Base-by-base conservation (phyloP, 2,888 invertebrate genomes). In the Sycophila texana region DNA sequence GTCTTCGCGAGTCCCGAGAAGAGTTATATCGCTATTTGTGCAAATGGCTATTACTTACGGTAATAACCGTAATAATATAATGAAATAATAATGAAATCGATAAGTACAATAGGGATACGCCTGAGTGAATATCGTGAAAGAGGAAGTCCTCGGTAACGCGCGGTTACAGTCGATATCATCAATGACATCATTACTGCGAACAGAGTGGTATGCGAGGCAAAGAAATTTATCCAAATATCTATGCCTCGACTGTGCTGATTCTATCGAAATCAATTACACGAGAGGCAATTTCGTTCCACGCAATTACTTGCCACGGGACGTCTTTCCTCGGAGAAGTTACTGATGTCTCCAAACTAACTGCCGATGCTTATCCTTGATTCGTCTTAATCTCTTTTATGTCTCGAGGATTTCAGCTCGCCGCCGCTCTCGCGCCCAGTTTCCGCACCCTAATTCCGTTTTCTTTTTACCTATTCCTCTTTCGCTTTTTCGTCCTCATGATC, bases 371-470 rank as follows among this genome's bases (percentile, higher is more conserved):
- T 66, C 80, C 70, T 49, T 66, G 74, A 82, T 75, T 73, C 71
- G 75, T 78, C 80, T 81, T 79, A 79, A 75, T 82, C 74, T 63
- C 58, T 39, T 77, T 71, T 66, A 74, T 74, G 49, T 65, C 65
- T 77, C 47, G 63, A 74, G 57, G 58, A 65, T 79, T 67, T 53
- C 16, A 30, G 30, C 66, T 18, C 13, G 26, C 53, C 14, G 65
- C 20, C 3, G 3, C 12, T 20, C 14, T 26, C 26, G 14, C 18
- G 39, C 39, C 58, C 39, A 77, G 73, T 39, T 39, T 39, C 39
- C 5, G 39, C 39, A 39, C 39, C 39, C 39, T 77, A 73, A 77
- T 77, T 58, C 53, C 18, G 39, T 20, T 20, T 18, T 20, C 39
- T 57, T 60, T 20, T 18, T 7, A 0, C 20, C 39, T 47, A 18